Evolutionary conservation across 1,140 invertebrate genomes (phyloP), one percentile per base, ranked within the genome.

Genomic region (Coenobita brevimanus): DNA sequence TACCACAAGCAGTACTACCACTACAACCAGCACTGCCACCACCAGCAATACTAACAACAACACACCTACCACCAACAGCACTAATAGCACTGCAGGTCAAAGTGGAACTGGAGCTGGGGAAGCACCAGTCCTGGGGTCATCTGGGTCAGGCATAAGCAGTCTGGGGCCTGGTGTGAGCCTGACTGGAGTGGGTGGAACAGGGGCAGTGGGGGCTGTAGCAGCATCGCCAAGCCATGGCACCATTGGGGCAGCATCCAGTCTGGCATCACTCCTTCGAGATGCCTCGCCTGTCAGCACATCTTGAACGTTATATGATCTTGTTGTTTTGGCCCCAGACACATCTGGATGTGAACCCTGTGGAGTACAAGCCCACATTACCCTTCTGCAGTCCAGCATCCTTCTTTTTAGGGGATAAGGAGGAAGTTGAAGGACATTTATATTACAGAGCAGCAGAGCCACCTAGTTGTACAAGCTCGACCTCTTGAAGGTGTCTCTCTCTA

Each of bases 21-120:
- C 17, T 60, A 84, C 17, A 8, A 89, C 1, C 27, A 57, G 8
- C 30, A 80, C 38, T 17, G 30, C 76, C 36, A 13, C 41, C 13
- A 67, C 15, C 75, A 84, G 27, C 21, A 79, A 4, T 8, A 75
- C 43, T 10, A 80, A n/a, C 76, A 50, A n/a, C 41, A 57, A 38
- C 69, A 73, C n/a, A 69, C 15, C 75, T 27, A 71, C 73, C 46
- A 36, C 36, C 57, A 69, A 21, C 21, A 13, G 89, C 57, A 54
- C 91, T 81, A 78, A 86, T 60, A 90, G 24, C 17, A 81, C 87
- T 80, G 78, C 86, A 38, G 27, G 67, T 24, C 80, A 90, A 21
- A 79, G 80, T 69, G 88, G 62, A n/a, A 50, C 27, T 46, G 54
- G 86, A 75, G 89, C 75, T 38, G 89, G 89, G 17, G 80, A 84